Evolutionary conservation across 2,113 vertebrate genomes (phyloP).

Genomic region (Eretmochelys imbricata): DNA sequence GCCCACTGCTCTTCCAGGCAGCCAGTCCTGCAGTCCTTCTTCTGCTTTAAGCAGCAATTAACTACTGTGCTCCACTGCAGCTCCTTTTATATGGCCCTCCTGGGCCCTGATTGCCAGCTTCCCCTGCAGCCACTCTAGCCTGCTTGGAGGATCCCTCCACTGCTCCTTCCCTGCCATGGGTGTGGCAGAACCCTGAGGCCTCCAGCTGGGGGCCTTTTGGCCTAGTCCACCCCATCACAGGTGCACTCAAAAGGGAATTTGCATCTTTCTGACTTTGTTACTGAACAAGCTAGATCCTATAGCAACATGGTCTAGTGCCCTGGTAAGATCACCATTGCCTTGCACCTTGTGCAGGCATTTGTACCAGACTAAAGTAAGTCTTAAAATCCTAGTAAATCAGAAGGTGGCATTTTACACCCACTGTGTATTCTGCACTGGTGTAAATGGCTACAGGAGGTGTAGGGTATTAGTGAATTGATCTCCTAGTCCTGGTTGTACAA

Average conservation of each 20-base stretch:
- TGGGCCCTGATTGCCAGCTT: too few species aligned
- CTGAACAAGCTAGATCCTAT: neutral
- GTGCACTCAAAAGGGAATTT: neutral
- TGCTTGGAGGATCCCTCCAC: too few species aligned
- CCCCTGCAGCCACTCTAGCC: too few species aligned
- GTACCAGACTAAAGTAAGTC: neutral
- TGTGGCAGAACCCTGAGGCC: too few species aligned
- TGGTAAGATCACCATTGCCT: neutral
- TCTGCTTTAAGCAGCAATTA: too few species aligned
- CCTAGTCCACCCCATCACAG: too few species aligned
- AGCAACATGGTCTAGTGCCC: neutral
- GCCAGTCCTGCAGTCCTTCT: too few species aligned
- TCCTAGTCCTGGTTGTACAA: neutral
- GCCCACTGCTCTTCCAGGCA: too few species aligned
- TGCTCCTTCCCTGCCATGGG: too few species aligned
- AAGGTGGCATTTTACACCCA: neutral
- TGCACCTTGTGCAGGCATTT: neutral
- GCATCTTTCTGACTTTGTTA: neutral
- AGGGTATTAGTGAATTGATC: neutral
- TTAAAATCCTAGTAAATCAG: neutral
- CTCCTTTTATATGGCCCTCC: too few species aligned
- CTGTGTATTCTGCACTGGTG: neutral
- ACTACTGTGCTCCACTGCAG: too few species aligned
- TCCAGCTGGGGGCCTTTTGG: too few species aligned
- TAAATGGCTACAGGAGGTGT: neutral